These are phyloP conservation scores for Teleogryllus occipitalis DNA, from an alignment of 1,140 invertebrate genomes.

Conservation along the genomic window DNA sequence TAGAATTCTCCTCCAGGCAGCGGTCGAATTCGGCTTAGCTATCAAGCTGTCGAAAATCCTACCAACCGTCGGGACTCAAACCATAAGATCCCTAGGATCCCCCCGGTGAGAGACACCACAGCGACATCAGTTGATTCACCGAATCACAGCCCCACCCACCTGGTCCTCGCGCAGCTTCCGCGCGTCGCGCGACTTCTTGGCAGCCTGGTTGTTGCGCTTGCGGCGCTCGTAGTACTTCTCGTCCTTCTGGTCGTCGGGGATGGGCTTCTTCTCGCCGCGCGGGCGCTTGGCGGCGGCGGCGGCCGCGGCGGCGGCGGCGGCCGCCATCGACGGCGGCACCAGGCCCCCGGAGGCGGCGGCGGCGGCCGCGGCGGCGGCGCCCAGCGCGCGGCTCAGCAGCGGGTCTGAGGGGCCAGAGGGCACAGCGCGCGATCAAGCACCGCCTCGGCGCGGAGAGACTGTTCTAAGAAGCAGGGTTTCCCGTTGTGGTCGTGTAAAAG, in stretches of 20 bases:
- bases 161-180: constrained; percentile 77
- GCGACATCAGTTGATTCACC: too few relatives aligned
- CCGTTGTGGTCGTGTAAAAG: too few relatives aligned
- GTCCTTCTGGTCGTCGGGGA: constrained; percentile 79
- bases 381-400: background rate
- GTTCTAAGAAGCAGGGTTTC: too few relatives aligned
- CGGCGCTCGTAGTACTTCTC: constrained; percentile 81
- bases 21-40: too few relatives aligned
- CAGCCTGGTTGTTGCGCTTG: constrained; percentile 80
- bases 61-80: too few relatives aligned
- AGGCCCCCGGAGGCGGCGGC: constrained; percentile 24
- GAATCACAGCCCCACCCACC: constrained; percentile 37
- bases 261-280: constrained; percentile 76
- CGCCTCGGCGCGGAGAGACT: too few relatives aligned
- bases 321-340: constrained; percentile 28
- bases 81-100: too few relatives aligned
- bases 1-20: too few relatives aligned
- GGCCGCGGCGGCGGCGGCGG: background rate
- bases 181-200: constrained; percentile 82
- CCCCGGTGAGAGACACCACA: too few relatives aligned
- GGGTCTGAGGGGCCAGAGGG: background rate
- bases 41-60: too few relatives aligned
- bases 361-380: background rate
- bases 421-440: too few relatives aligned
- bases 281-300: constrained; percentile 37